Base-by-base conservation (phyloP, 2,888 invertebrate genomes). In the Cheiracanthium punctorium region DNA sequence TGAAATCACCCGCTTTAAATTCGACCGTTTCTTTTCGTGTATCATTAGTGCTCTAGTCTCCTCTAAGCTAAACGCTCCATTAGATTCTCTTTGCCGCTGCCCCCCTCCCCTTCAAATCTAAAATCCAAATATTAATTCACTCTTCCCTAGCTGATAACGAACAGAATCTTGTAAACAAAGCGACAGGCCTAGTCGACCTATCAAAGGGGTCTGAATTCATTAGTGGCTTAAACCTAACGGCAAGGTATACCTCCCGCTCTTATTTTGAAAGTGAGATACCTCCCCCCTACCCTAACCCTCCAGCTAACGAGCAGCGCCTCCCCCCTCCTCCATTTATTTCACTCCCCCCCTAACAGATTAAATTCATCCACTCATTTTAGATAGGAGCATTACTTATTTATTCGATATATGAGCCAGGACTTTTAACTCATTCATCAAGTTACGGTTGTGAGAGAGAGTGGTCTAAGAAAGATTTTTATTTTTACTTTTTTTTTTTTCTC, bases 41-140 rank as follows among this genome's bases (percentile, higher is more conserved):
- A 65, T 82, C 82, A 76, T 75, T 74, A 82, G 70, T 41, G 82
- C 33, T 65, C 24, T 67, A 70, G 67, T 69, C 70, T 69, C 48
- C 72, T 41, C 20, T 67, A 30, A 37, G 41, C 48, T 67, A 82
- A 77, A 82, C 72, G 82, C 72, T 72, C 82, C 82, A 82, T 82
- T 82, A 82, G 77, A 76, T 48, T 43, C 67, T 71, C 82, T 77
- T 76, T 82, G 64, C 72, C 20, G 69, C 28, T 28, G 33, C 69
- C 20, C 58, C 29, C 14, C 74, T 41, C 43, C 77, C 58, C 76
- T 48, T 71, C 58, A 77, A 82, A 82, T 82, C 82, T 82, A 77
- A 82, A 82, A 82, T 77, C 82, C 77, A 82, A 82, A 82, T 82
- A 82, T 82, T 82, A 82, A 82, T 82, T 82, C 82, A 28, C 76